Evolutionary conservation across 2,888 invertebrate genomes (phyloP).

Genomic region (Pseudococcus longispinus): DNA sequence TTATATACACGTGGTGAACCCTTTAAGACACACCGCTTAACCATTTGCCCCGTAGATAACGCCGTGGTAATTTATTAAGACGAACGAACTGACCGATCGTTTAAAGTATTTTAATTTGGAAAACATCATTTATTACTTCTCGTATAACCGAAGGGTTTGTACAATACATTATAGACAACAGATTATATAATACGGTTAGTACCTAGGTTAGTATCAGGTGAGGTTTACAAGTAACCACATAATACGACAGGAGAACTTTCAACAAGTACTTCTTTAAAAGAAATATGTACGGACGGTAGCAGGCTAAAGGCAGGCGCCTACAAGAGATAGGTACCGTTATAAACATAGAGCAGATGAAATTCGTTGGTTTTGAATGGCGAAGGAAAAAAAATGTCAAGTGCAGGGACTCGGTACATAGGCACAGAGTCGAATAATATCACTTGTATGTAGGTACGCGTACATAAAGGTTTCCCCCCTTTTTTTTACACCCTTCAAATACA

Average conservation of each 20-base stretch:
- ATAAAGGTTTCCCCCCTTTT: not conserved
- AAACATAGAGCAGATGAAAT: not conserved
- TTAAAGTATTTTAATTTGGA: slow-evolving; percentile 56
- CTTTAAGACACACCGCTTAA: slow-evolving; percentile 34
- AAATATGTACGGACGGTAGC: not conserved
- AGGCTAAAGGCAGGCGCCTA: not conserved
- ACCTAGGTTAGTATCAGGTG: not conserved
- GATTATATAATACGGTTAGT: slow-evolving; percentile 33
- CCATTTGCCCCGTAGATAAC: slow-evolving; percentile 53
- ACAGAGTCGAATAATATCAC: slow-evolving; percentile 23
- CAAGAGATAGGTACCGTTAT: not conserved
- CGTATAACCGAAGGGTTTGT: slow-evolving; percentile 44
- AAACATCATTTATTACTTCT: slow-evolving; percentile 56
- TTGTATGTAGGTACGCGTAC: not conserved
- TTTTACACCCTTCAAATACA: not conserved
- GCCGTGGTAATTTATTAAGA: slow-evolving; percentile 56
- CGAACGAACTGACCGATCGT: slow-evolving; percentile 55
- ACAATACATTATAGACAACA: slow-evolving; percentile 42
- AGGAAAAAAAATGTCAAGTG: slow-evolving; percentile 32
- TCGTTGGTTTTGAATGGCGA: not conserved
- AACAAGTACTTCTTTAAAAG: not conserved
- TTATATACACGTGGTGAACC: not conserved
- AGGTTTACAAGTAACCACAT: slow-evolving; percentile 26
- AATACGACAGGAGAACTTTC: not conserved
- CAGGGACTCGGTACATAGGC: not conserved